Evolutionary conservation across 2,113 vertebrate species (phyloP), one percentile per base, ranked within the genome.

Genomic region (Varanus salvator): DNA sequence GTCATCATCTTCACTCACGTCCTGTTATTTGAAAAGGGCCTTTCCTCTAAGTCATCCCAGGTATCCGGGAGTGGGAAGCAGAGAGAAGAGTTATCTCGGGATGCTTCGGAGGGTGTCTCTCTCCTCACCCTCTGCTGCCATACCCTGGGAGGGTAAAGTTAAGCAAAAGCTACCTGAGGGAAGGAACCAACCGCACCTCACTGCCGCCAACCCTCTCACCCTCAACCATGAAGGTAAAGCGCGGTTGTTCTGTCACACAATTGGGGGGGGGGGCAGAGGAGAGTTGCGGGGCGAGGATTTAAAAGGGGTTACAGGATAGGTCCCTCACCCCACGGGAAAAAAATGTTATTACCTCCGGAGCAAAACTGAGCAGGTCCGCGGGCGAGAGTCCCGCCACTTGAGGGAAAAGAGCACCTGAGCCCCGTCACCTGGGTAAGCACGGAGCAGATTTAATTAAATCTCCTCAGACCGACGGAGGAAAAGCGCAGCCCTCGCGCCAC

Each of bases 221-320:
- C 15, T 34, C 74, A 44, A 12, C 6, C 15, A 17, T 1, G n/a
- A n/a, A 31, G 31, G 1, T 14, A 72, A 72, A 72, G 29, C 9
- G 72, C n/a, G n/a, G 72, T 74, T 34, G 72, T 74, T 34, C 3
- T 64, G 72, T 74, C 15, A 48, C 21, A 48, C 34, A 44, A 48
- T 23, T 19, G 3, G 38, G 3, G 23, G 1, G 1, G 50, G 4
- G 57, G 57, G 9, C 6, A 54, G 31, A 12, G 34, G 21, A 11
- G 50, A 15, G 85, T 0, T 11, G 12, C 0, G 9, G 50, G 14
- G 0, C 23, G 0, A 12, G 1, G 29, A 0, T 6, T 9, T 11
- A 3, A 2, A 0, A 1, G 0, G 34, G 8, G 6, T 15, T 11
- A 25, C 4, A 44, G 38, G 34, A 23, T 19, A 0, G 15, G 14